These are phyloP conservation scores for Castor canadensis DNA, from an alignment of 2,113 vertebrate genomes.

Conservation along the genomic window DNA sequence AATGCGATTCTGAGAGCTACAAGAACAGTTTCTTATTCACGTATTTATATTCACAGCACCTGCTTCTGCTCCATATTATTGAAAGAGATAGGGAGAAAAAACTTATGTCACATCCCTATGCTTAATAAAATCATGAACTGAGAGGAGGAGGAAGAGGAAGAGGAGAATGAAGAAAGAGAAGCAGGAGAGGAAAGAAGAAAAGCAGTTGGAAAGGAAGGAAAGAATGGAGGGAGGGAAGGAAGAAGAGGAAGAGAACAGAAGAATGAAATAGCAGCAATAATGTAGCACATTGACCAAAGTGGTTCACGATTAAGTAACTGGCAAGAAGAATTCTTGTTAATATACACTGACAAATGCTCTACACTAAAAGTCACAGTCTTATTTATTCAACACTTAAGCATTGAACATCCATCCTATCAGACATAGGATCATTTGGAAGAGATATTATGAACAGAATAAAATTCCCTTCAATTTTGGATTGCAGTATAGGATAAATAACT, in stretches of 20 bases:
- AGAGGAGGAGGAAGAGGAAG: not conserved
- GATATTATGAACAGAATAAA: not conserved
- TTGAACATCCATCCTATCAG: not conserved
- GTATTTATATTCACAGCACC: not conserved
- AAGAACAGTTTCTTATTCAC: not conserved
- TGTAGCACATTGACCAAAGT: not conserved
- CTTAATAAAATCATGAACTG: too few relatives aligned
- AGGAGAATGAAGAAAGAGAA: accelerated
- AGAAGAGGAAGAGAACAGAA: not conserved
- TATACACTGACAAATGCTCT: not conserved
- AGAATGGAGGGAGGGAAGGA: not conserved
- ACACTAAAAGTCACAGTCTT: not conserved
- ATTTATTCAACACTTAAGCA: not conserved
- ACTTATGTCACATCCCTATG: too few relatives aligned
- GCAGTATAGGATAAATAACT: not conserved
- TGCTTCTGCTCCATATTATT: not conserved
- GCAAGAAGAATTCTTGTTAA: not conserved
- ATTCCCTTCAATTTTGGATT: not conserved
- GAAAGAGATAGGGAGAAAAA: not conserved
- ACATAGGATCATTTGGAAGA: not conserved
- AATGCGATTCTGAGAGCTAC: not conserved
- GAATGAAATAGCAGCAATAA: not conserved
- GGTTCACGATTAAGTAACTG: not conserved
- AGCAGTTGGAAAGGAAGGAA: not conserved
- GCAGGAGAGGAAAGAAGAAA: accelerated